Conservation (phyloP, 2,113 vertebrate genomes). For the Podarcis muralis region DNA sequence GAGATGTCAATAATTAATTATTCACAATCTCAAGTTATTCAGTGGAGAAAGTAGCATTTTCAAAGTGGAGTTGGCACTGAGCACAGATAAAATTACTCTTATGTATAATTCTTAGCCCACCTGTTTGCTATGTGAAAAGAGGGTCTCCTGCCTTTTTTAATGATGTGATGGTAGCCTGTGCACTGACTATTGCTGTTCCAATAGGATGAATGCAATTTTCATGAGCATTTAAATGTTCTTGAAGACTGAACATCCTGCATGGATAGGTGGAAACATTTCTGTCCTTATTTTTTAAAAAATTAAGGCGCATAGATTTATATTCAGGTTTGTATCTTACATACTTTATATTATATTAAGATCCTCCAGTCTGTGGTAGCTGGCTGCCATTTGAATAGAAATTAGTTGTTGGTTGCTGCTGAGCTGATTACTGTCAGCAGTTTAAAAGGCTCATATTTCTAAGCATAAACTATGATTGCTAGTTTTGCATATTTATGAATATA, state of each 20-base stretch:
- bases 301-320: slow-evolving; percentile 35
- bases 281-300: slow-evolving; percentile 3
- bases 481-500: slow-evolving; percentile 11
- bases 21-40: background rate
- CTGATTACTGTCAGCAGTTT: background rate
- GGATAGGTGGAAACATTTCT: slow-evolving; percentile 17
- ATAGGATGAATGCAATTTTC: background rate
- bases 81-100: background rate
- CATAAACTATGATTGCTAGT: background rate
- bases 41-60: slow-evolving; percentile 11
- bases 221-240: background rate
- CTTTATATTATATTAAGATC: background rate
- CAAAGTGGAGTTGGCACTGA: background rate
- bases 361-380: slow-evolving; percentile 27
- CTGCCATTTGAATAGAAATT: slow-evolving; percentile 15
- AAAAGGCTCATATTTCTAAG: background rate
- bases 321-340: background rate
- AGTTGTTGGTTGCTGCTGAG: background rate
- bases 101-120: background rate
- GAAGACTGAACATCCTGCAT: background rate
- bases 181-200: background rate
- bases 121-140: background rate
- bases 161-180: background rate
- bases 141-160: background rate
- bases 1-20: background rate